These are phyloP conservation scores for Beroe forskalii DNA, from an alignment of 37 sponge, comb jelly and placozoan genomes.

Conservation along the genomic window DNA sequence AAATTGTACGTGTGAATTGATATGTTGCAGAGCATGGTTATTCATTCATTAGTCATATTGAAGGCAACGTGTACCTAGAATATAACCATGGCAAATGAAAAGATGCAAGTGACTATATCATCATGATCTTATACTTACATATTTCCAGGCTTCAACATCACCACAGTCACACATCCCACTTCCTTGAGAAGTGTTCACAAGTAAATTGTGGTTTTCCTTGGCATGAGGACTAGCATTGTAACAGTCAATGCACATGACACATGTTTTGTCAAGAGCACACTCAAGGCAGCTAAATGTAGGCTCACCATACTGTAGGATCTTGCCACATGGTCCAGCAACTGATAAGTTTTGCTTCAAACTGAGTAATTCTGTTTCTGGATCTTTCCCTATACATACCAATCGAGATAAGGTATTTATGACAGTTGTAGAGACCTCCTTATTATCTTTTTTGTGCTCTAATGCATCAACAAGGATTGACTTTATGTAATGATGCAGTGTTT, in stretches of 20 bases:
- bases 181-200: conserved; percentile 35
- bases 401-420: neutral
- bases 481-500: neutral
- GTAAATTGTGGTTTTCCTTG: conserved; percentile 14
- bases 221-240: conserved; percentile 18
- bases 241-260: conserved; percentile 63
- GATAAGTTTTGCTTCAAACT: neutral
- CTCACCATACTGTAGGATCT: neutral
- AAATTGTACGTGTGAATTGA: too few species aligned
- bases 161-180: conserved; percentile 63
- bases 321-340: conserved; percentile 50
- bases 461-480: neutral
- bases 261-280: conserved; percentile 31
- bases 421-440: neutral
- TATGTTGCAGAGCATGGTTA: too few species aligned
- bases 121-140: too few species aligned
- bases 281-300: conserved; percentile 53
- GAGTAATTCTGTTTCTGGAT: conserved; percentile 16
- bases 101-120: too few species aligned
- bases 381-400: neutral
- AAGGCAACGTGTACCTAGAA: too few species aligned
- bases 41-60: too few species aligned
- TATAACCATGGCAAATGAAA: too few species aligned
- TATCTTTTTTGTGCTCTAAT: neutral
- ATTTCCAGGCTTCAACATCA: conserved; percentile 62